These are phyloP conservation scores for Lasioglossum lativentre DNA, from an alignment of 2,888 invertebrate species.

Conservation along the genomic window DNA sequence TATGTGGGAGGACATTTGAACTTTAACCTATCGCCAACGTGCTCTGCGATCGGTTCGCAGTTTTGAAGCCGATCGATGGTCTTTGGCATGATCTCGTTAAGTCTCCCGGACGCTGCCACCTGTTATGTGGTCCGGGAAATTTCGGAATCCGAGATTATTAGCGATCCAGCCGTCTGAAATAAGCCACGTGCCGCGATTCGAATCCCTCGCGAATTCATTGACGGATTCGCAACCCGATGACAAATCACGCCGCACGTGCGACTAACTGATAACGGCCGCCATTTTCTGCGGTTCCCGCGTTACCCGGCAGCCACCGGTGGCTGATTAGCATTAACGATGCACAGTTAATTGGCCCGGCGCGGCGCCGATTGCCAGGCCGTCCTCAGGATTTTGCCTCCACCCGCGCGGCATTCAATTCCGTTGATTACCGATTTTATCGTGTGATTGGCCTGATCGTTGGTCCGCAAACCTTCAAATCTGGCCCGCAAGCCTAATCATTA, in stretches of 20 bases:
- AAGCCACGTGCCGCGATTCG: conserved; percentile 45
- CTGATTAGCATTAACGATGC: conserved; percentile 40
- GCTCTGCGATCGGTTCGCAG: not conserved
- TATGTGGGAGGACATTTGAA: not conserved
- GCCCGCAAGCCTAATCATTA: not conserved
- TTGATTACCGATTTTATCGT: conserved; percentile 5
- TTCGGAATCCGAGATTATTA: conserved; percentile 54
- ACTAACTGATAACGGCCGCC: conserved; percentile 45
- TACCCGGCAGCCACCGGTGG: conserved; percentile 32
- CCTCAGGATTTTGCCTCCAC: not conserved
- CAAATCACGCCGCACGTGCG: conserved; percentile 43
- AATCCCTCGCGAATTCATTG: conserved; percentile 31
- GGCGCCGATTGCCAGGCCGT: conserved; percentile 18
- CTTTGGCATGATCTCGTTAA: not conserved
- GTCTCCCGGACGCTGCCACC: conserved; percentile 37
- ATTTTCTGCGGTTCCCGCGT: conserved; percentile 37
- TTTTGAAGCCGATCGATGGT: not conserved
- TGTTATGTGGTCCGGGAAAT: conserved; percentile 61
- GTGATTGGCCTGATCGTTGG: not conserved
- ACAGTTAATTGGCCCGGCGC: conserved; percentile 38
- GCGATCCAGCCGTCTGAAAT: conserved; percentile 47
- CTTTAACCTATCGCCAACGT: not conserved
- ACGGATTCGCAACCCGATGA: conserved; percentile 43
- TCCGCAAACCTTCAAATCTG: not conserved
- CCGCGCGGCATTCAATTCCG: not conserved